A percentile compares a stretch with the other conserved stretches of the same genome.
Conservation (phyloP, 2,888 invertebrate genomes). For the Cerceris rybyensis region DNA sequence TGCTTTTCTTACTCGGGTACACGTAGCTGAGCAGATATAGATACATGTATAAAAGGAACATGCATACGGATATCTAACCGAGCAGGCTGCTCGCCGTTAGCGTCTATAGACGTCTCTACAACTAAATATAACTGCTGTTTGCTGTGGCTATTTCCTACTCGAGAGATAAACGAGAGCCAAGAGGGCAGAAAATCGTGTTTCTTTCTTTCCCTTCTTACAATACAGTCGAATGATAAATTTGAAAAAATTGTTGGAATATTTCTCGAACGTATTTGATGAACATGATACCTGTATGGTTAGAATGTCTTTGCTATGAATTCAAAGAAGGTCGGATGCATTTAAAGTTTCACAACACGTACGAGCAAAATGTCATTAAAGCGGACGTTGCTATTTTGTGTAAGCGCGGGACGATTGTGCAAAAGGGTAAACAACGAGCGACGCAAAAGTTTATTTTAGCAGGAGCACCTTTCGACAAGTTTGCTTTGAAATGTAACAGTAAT, state of each 20-base stretch:
- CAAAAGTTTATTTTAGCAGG: not conserved
- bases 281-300: not conserved
- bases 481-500: not conserved
- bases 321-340: slow-evolving; percentile 4
- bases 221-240: slow-evolving; percentile 1
- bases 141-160: slow-evolving; percentile 66
- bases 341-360: slow-evolving; percentile 20
- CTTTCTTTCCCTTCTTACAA: not conserved
- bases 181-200: slow-evolving; percentile 35
- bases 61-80: slow-evolving; percentile 26
- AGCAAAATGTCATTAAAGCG: slow-evolving; percentile 28
- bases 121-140: slow-evolving; percentile 70
- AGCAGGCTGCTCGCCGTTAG: slow-evolving; percentile 29
- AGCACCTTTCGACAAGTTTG: not conserved
- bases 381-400: slow-evolving; percentile 21
- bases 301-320: not conserved
- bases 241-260: not conserved
- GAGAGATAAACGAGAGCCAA: slow-evolving; percentile 59
- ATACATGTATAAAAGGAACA: slow-evolving; percentile 9
- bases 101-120: slow-evolving; percentile 29
- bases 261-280: not conserved
- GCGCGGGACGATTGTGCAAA: slow-evolving; percentile 1
- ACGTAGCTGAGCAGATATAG: slow-evolving; percentile 3
- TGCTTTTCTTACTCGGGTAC: not conserved
- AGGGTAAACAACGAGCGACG: not conserved